A percentile compares a stretch with the other conserved stretches of the same genome.
Evolutionary conservation across 2,797 vertebrate genomes (phyloP).

Genomic region (Potorous gilbertii): DNA sequence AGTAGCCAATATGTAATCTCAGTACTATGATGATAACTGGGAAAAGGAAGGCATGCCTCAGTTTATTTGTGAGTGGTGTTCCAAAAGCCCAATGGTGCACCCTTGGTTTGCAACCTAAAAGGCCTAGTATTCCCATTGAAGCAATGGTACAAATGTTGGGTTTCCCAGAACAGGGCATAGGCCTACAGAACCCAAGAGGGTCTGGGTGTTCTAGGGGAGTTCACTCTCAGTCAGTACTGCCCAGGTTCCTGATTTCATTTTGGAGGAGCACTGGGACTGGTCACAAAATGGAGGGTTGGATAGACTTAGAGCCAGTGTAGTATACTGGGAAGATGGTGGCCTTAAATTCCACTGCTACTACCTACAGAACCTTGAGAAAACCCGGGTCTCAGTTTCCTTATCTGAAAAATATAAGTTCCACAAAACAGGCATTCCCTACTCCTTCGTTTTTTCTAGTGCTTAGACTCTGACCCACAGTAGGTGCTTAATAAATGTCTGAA

Average conservation of each 20-base stretch:
- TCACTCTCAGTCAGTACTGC: neutral
- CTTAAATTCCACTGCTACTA: neutral
- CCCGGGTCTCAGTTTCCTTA: neutral
- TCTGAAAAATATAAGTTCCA: neutral
- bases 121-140: neutral
- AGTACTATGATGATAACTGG: neutral
- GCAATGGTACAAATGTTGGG: neutral
- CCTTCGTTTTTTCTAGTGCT: neutral
- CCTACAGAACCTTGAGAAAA: neutral
- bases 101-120: neutral
- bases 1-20: neutral
- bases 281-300: neutral
- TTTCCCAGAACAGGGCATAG: neutral
- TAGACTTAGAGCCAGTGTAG: neutral
- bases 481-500: neutral
- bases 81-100: neutral
- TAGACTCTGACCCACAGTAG: neutral
- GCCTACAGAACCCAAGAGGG: neutral
- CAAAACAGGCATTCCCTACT: neutral
- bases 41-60: neutral
- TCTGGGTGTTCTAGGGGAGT: neutral
- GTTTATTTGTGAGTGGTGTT: accelerated
- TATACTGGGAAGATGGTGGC: neutral
- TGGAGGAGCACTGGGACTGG: neutral
- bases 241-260: neutral